Base-by-base conservation (phyloP, 2,797 vertebrate species). In the Acestrorhynchus altus region DNA sequence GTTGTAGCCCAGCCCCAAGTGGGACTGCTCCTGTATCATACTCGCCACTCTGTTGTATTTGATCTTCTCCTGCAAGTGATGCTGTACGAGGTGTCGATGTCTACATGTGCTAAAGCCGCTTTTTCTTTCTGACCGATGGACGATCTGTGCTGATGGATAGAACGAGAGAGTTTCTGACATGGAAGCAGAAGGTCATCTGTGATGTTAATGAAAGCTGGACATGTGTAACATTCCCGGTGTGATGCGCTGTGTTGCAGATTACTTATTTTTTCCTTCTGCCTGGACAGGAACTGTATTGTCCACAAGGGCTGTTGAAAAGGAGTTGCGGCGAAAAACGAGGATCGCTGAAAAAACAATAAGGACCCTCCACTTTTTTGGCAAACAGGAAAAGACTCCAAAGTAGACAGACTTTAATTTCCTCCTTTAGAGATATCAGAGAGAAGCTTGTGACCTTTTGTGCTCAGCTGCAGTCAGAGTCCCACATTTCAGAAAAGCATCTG, bases 101-200 rank as follows among this genome's bases (percentile, higher is more conserved):
- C 77, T 86, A 66, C 35, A 72, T 79, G 81, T 86, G 84, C 77
- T 77, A 72, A 84, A 68, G 75, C 81, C 70, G 74, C 44, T 79
- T 84, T 78, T 68, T 64, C 42, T 70, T 82, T 68, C n/a, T 72
- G 67, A 78, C 57, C 57, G 47, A 52, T 35, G 10, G 73, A 24
- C 65, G 61, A 67, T 15, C 44, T 4, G 28, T 31, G 16, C 42
- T 56, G 26, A 40, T n/a, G 56, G 63, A 64, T 40, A 69, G 63
- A 78, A 52, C 15, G 7, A 6, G 31, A 2, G 72, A 54, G 42
- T 56, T 49, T 44, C 28, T 61, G 70, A 68, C 18, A 16, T 66
- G 35, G 71, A 65, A 44, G 57, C 44, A 63, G 24, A 63, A 54
- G 59, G 26, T 64, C 70, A 57, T 24, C 10, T 57, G 59, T 54